Evolutionary conservation across 2,797 vertebrate species (phyloP).

Genomic region (Tamandua tetradactyla): DNA sequence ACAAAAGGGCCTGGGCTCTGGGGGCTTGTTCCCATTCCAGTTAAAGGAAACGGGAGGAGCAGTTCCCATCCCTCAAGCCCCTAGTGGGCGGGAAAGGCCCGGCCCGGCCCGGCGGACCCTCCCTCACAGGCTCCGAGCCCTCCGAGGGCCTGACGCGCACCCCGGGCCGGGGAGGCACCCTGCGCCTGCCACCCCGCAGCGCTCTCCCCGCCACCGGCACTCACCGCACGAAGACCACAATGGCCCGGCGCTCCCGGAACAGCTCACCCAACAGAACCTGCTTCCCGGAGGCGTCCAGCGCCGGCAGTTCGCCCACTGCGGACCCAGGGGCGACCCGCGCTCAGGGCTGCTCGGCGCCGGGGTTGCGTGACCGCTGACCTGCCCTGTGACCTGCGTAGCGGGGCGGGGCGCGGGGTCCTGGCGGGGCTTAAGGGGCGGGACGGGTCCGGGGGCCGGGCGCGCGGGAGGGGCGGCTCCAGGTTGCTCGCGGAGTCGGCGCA

Average conservation of each 20-base stretch:
- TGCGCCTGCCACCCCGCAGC: background rate
- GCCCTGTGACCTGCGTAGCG: constrained; percentile 86
- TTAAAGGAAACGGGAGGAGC: background rate
- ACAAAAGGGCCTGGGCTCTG: background rate
- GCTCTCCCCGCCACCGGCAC: constrained; percentile 37
- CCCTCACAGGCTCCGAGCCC: background rate
- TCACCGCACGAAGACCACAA: constrained; percentile 94
- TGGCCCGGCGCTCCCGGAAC: constrained; percentile 87
- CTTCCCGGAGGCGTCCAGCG: constrained; percentile 87
- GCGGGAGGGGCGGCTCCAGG: too few species aligned
- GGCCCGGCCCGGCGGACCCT: too few species aligned
- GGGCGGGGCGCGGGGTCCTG: background rate
- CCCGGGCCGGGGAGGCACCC: too few species aligned
- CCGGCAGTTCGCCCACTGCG: constrained; percentile 84
- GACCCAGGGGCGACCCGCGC: constrained; percentile 69
- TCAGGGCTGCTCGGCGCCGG: background rate
- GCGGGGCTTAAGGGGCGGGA: background rate
- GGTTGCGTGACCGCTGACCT: constrained; percentile 79
- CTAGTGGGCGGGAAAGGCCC: background rate
- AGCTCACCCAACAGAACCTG: constrained; percentile 86
- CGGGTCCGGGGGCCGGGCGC: too few species aligned
- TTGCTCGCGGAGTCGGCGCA: too few species aligned
- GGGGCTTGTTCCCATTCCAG: background rate
- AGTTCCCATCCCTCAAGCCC: background rate
- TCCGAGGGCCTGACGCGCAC: background rate